Base-by-base conservation (phyloP, 30 jellyfish, hydroid and myxozoan species). In the Aurelia aurita region DNA sequence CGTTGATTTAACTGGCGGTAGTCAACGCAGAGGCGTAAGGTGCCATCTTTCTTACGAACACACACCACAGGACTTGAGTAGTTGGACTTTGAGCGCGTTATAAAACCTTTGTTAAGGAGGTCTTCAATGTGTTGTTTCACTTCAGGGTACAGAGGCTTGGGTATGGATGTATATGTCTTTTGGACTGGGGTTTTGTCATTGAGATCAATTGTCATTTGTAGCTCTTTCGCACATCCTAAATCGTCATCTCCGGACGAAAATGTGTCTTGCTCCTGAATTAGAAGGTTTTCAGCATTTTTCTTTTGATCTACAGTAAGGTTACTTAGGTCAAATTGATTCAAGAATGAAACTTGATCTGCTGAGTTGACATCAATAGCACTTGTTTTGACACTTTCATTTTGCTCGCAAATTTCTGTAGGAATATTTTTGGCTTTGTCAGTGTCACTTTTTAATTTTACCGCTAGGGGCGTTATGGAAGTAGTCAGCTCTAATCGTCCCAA, bases 1-100 rank as follows among this genome's bases (percentile, higher is more conserved):
- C 49, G 15, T 13, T 53, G 23, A 54, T 83, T 83, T 32, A 83
- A 44, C 10, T 32, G 57, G 16, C 88, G 87, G 87, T 55, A 85
- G 81, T 85, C 74, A 31, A 88, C 13, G 62, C 89, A 85, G 14
- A 58, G 57, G 10, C 93, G 72, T 8, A 51, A 31, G 3, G 70
- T 15, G 26, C 95, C 95, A 19, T 63, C 71, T 44, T 72, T 71
- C 74, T 72, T 54, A 10, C 84, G 71, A 5, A 47, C 73, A 21
- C 74, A 59, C 69, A 85, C 95, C 2, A 85, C 80, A 2, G 93
- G 79, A 11, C 80, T 67, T 28, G 89, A 53, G 16, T 64, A 71
- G 73, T 18, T 25, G 3, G 88, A 51, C 13, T 67, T 21, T 19
- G 67, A 83, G 6, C 72, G 59, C 32, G 63, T 69, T 21, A 83